phyloP scores from a whole-genome alignment of 2,797 vertebrate genomes.

The Darevskia mixta region DNA sequence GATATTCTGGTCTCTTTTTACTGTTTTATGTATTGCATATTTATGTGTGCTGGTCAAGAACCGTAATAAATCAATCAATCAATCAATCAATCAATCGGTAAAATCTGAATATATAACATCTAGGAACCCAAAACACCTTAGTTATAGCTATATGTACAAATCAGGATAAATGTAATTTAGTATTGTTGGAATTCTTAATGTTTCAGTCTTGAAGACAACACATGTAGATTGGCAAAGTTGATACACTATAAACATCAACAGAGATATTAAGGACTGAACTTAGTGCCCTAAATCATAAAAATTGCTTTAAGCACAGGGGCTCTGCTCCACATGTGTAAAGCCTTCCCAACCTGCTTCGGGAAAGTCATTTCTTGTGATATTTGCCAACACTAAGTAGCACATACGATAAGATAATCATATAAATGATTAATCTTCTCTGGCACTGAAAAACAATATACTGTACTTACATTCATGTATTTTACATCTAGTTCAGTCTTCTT shows the following conservation, averaged over 20 bases:
- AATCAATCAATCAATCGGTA: too few species aligned
- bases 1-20: too few species aligned
- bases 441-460: conserved; percentile 57
- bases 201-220: neutral
- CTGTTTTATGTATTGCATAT: too few species aligned
- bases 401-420: neutral
- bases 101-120: neutral
- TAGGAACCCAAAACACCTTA: neutral
- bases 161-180: neutral
- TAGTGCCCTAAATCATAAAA: neutral
- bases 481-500: conserved; percentile 97
- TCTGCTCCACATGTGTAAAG: neutral
- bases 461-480: conserved; percentile 97
- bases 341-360: neutral
- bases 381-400: neutral
- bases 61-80: too few species aligned
- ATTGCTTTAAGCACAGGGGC: neutral
- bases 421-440: neutral
- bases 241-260: neutral
- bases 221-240: neutral
- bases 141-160: neutral
- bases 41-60: too few species aligned
- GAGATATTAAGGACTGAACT: neutral
- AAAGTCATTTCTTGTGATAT: neutral
- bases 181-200: neutral